A percentile compares a stretch with the other conserved stretches of the same genome.
Evolutionary conservation across 2,113 vertebrate species (phyloP).

Genomic region (Nothocercus julius): DNA sequence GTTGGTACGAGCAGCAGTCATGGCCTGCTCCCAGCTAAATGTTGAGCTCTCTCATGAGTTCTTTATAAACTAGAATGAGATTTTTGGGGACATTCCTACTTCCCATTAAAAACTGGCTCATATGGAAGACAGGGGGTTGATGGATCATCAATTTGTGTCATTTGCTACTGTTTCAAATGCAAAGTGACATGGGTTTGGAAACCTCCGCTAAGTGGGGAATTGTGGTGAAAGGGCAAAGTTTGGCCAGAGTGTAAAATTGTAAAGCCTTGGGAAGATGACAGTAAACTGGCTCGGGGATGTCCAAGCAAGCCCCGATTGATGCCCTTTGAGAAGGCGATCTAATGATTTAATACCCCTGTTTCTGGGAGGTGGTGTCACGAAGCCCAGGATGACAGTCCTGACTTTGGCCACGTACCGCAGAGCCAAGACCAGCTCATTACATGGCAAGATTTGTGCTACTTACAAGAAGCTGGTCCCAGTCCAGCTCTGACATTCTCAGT

Average conservation of each 20-base stretch:
- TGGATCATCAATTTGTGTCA: slow-evolving; percentile 1
- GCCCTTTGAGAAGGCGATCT: not conserved
- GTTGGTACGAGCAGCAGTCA: not conserved
- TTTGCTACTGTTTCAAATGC: slow-evolving; percentile 17
- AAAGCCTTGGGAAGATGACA: not conserved
- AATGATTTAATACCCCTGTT: slow-evolving; percentile 1
- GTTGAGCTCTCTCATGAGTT: not conserved
- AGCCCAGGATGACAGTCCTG: not conserved
- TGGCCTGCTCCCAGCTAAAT: not conserved
- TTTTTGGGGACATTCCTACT: not conserved
- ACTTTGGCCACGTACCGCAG: not conserved
- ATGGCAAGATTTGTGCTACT: not conserved
- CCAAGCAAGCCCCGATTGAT: rapidly evolving
- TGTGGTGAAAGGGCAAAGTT: not conserved
- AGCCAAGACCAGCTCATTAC: slow-evolving; percentile 36
- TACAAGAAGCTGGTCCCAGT: slow-evolving; percentile 29
- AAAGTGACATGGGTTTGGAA: slow-evolving; percentile 40
- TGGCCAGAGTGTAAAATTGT: not conserved
- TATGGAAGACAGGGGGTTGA: not conserved
- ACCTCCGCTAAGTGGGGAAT: not conserved
- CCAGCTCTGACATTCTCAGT: slow-evolving; percentile 12
- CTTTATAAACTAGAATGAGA: not conserved
- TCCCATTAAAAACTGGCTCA: not conserved
- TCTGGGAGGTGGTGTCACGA: not conserved
- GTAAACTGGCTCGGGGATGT: not conserved